Conservation (phyloP, 2,888 invertebrate species). For the Conus canariensis region DNA sequence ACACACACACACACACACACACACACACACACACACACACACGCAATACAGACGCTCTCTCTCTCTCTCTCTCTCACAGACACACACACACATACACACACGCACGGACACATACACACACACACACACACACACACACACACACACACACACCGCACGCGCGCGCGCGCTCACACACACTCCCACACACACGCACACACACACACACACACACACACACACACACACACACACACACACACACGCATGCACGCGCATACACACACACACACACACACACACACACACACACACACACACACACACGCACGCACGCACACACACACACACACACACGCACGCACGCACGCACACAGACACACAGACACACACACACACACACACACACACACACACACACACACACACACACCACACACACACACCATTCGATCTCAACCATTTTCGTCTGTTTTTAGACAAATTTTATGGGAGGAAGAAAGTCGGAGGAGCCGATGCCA, state of each 20-base stretch:
- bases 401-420: background rate
- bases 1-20: slow-evolving; percentile 14
- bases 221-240: background rate
- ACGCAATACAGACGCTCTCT: background rate
- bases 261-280: background rate
- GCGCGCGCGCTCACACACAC: background rate
- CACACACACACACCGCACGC: background rate
- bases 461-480: background rate
- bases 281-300: slow-evolving; percentile 1
- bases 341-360: background rate
- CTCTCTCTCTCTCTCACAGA: background rate
- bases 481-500: background rate
- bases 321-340: background rate
- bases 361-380: background rate
- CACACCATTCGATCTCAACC: background rate
- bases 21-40: slow-evolving; percentile 30
- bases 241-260: background rate
- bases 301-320: background rate
- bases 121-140: background rate
- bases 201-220: slow-evolving; percentile 19
- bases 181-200: background rate
- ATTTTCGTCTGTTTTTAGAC: background rate
- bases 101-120: background rate
- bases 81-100: slow-evolving; percentile 11
- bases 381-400: too few species aligned